phyloP scores from a whole-genome alignment of 1,140 invertebrate genomes.

The Tenebrio molitor region DNA sequence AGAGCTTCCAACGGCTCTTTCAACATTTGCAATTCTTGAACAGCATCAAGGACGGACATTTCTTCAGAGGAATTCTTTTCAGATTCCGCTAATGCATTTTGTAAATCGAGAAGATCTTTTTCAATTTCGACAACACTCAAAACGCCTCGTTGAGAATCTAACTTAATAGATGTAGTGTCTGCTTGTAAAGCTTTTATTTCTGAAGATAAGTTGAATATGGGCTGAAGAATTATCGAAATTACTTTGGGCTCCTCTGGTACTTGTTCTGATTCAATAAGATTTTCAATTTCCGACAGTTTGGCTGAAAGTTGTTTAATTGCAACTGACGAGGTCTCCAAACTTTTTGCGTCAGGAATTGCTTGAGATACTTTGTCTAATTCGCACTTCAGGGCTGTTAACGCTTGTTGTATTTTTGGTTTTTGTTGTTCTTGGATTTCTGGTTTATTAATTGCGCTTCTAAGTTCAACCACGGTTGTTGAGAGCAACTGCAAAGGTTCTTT shows the following conservation, averaged over 20 bases:
- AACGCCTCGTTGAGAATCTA: background rate
- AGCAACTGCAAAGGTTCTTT: conserved; percentile 20
- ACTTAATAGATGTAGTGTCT: background rate
- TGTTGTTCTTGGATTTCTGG: conserved; percentile 42
- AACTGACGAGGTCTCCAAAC: background rate
- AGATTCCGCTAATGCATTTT: conserved; percentile 1
- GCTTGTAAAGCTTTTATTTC: background rate
- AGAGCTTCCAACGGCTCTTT: conserved; percentile 24
- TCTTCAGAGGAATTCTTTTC: conserved; percentile 20
- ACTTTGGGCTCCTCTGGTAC: too few relatives aligned
- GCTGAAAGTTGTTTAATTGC: conserved; percentile 13
- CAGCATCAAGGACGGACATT: background rate
- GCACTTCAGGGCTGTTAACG: conserved; percentile 13
- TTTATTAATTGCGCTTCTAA: conserved; percentile 13
- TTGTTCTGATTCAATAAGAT: background rate
- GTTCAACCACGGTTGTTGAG: conserved; percentile 1
- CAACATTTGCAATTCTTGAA: background rate
- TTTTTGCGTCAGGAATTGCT: conserved; percentile 2
- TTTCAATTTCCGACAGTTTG: conserved; percentile 16
- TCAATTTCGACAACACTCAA: background rate
- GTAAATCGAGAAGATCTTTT: conserved; percentile 7
- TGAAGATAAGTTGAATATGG: too few relatives aligned
- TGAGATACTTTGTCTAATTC: conserved; percentile 1
- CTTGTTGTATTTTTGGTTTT: conserved; percentile 46
- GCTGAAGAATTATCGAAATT: too few relatives aligned